These are phyloP conservation scores for Macrosteles quadrilineatus DNA, from an alignment of 1,140 invertebrate species.

Conservation along the genomic window DNA sequence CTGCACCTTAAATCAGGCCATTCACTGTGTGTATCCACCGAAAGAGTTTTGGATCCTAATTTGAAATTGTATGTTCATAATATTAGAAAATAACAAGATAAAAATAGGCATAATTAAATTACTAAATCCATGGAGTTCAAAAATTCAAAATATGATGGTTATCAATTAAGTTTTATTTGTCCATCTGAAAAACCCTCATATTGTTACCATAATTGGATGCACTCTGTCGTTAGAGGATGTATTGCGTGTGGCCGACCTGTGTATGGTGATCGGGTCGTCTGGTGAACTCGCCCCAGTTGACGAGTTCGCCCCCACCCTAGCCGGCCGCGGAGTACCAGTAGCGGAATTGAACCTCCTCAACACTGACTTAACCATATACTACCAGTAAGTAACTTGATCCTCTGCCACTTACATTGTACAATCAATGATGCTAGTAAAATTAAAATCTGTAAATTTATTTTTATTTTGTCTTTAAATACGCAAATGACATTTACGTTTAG, in stretches of 20 bases:
- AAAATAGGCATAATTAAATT: too few relatives aligned
- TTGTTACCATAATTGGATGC: too few relatives aligned
- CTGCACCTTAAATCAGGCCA: too few relatives aligned
- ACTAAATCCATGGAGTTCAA: too few relatives aligned
- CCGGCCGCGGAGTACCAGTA: slow-evolving; percentile 72
- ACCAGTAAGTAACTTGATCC: neutral
- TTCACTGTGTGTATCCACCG: too few relatives aligned
- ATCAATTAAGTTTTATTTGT: too few relatives aligned
- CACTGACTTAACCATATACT: neutral
- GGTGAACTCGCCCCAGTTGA: slow-evolving; percentile 87
- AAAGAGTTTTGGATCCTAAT: too few relatives aligned
- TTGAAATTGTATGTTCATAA: too few relatives aligned
- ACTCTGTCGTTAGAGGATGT: slow-evolving; percentile 62
- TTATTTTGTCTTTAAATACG: neutral
- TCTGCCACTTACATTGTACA: neutral
- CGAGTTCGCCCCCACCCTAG: slow-evolving; percentile 81
- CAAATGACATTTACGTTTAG: neutral
- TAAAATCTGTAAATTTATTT: neutral
- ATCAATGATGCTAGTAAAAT: neutral
- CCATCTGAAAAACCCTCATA: too few relatives aligned
- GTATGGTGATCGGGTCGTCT: slow-evolving; percentile 84
- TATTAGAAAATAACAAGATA: too few relatives aligned
- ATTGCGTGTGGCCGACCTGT: slow-evolving; percentile 74
- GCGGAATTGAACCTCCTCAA: slow-evolving; percentile 86
- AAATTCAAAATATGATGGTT: too few relatives aligned